Percentiles rank a stretch among this genome's conserved stretches.
phyloP scores from a whole-genome alignment of 1,140 invertebrate species.

The Neodiprion pinetum region DNA sequence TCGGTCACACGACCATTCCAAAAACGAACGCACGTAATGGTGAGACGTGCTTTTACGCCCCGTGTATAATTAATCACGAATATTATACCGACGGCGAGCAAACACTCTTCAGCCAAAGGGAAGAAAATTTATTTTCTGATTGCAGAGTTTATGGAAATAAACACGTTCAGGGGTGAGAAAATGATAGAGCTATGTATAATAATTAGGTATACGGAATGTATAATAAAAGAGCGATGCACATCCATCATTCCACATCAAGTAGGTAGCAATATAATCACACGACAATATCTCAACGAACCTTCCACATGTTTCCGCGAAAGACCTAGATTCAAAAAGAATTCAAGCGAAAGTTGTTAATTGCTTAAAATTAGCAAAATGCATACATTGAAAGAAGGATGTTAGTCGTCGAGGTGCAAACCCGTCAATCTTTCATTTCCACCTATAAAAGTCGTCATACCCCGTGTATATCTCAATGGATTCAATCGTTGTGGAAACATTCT shows the following conservation, averaged over 20 bases:
- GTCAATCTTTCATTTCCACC: background rate
- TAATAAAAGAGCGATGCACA: background rate
- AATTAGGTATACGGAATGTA: too few species aligned
- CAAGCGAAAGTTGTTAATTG: slow-evolving; percentile 14
- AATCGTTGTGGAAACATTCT: slow-evolving; percentile 52
- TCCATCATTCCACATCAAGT: background rate
- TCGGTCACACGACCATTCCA: too few species aligned
- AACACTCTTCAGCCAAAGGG: too few species aligned
- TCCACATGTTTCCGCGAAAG: slow-evolving; percentile 71
- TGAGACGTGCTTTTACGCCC: too few species aligned
- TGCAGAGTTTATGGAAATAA: too few species aligned
- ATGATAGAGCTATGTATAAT: background rate
- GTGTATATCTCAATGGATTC: background rate
- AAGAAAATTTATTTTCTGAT: too few species aligned
- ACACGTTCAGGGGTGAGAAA: background rate
- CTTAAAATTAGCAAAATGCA: background rate
- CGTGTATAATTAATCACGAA: too few species aligned
- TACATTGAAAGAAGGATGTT: background rate
- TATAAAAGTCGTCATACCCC: background rate
- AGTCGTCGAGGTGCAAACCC: too few species aligned
- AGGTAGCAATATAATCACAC: background rate
- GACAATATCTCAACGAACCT: slow-evolving; percentile 65
- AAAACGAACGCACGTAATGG: too few species aligned
- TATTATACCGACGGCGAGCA: too few species aligned
- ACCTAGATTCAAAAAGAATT: slow-evolving; percentile 63